Evolutionary conservation across 2,888 invertebrate genomes (phyloP).

Genomic region (Coleophora deauratella): DNA sequence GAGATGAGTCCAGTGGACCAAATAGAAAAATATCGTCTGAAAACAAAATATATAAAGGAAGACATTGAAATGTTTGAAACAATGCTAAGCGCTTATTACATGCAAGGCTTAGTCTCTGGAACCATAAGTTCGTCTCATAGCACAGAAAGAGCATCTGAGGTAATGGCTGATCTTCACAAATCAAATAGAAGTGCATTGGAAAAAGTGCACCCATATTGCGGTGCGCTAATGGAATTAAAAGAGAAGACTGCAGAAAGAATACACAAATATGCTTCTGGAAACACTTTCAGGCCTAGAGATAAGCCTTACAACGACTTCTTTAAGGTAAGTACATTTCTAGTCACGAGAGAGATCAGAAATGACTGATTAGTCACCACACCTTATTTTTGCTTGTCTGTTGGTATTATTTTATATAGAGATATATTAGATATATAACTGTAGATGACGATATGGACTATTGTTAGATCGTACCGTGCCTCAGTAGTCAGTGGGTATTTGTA

Average conservation of each 20-base stretch:
- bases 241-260: conserved; percentile 43
- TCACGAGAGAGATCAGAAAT: too few relatives aligned
- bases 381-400: too few relatives aligned
- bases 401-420: too few relatives aligned
- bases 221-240: conserved; percentile 47
- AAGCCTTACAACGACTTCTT: conserved; percentile 65
- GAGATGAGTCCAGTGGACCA: conserved; percentile 87
- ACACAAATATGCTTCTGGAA: conserved; percentile 63
- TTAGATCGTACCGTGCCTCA: too few relatives aligned
- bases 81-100: conserved; percentile 72
- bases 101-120: conserved; percentile 57
- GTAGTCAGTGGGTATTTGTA: too few relatives aligned
- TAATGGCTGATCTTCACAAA: conserved; percentile 27
- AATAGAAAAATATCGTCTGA: conserved; percentile 83
- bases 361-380: too few relatives aligned
- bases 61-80: conserved; percentile 77
- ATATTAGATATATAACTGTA: too few relatives aligned
- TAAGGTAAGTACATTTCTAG: conserved; percentile 50
- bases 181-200: conserved; percentile 30
- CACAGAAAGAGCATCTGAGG: conserved; percentile 36
- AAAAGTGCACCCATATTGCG: conserved; percentile 64
- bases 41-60: conserved; percentile 79
- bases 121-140: conserved; percentile 40
- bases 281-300: conserved; percentile 70
- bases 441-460: too few relatives aligned